A percentile compares a stretch with the other conserved stretches of the same genome.
phyloP scores from a whole-genome alignment of 2,888 invertebrate species.

The Eupsilia transversa region DNA sequence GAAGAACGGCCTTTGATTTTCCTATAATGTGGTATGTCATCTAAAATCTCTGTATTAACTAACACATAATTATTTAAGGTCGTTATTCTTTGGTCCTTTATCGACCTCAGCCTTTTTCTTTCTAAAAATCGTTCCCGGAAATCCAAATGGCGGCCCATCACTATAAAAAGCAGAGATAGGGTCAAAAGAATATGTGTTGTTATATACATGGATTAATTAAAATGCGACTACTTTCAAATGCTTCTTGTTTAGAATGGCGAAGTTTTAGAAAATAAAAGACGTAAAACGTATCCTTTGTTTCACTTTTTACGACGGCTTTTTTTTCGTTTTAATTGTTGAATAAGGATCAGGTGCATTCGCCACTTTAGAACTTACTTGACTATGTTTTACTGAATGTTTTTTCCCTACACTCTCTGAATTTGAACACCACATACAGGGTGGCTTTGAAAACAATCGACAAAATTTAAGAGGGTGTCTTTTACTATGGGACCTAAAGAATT shows the following conservation, averaged over 20 bases:
- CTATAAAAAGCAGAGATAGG: conserved; percentile 8
- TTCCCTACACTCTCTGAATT: not conserved
- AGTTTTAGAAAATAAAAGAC: conserved; percentile 29
- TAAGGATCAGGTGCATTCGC: not conserved
- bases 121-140: conserved; percentile 66
- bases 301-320: not conserved
- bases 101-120: conserved; percentile 54
- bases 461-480: too few species aligned
- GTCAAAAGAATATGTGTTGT: conserved; percentile 2
- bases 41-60: conserved; percentile 68
- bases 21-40: conserved; percentile 73
- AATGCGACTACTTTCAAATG: conserved; percentile 34
- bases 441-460: too few species aligned
- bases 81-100: conserved; percentile 55
- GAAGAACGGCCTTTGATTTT: conserved; percentile 37
- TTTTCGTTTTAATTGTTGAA: not conserved
- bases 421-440: not conserved
- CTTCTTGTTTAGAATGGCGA: conserved; percentile 18
- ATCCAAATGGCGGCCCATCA: conserved; percentile 37
- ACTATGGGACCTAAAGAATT: too few species aligned
- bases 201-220: conserved; percentile 30
- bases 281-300: conserved; percentile 23
- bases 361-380: not conserved
- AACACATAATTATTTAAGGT: conserved; percentile 53
- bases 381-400: not conserved